These are phyloP conservation scores for Antrozous pallidus DNA, from an alignment of 2,797 vertebrate species.

Conservation along the genomic window DNA sequence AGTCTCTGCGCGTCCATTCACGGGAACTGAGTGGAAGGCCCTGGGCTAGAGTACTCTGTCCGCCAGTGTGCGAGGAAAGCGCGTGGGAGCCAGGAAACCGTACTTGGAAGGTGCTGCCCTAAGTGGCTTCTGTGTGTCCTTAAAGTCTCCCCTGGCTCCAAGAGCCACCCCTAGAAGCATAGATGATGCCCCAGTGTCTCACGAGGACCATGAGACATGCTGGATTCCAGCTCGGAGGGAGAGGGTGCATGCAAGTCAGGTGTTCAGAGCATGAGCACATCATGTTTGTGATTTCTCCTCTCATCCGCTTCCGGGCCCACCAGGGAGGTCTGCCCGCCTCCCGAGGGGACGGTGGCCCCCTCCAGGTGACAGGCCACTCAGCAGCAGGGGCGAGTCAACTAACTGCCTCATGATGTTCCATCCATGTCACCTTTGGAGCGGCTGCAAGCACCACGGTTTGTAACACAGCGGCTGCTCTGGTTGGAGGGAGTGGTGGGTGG, in stretches of 20 bases:
- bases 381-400: background rate
- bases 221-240: too few species aligned
- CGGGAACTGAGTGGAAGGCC: background rate
- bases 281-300: fast-evolving
- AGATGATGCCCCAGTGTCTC: fast-evolving
- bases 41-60: background rate
- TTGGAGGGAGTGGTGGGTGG: background rate
- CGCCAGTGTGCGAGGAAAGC: fast-evolving
- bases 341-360: background rate
- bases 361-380: fast-evolving
- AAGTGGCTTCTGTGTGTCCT: background rate
- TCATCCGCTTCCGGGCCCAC: background rate
- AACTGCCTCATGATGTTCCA: fast-evolving
- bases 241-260: background rate
- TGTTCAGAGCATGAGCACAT: background rate
- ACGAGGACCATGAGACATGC: background rate
- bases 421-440: background rate
- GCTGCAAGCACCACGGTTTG: fast-evolving
- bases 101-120: fast-evolving
- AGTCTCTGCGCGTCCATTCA: background rate
- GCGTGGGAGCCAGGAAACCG: fast-evolving
- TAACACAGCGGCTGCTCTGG: background rate
- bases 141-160: background rate
- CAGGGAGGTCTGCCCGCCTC: background rate
- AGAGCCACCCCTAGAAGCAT: fast-evolving